Conservation (phyloP, 2,888 invertebrate genomes). For the Shargacucullia verbasci region DNA sequence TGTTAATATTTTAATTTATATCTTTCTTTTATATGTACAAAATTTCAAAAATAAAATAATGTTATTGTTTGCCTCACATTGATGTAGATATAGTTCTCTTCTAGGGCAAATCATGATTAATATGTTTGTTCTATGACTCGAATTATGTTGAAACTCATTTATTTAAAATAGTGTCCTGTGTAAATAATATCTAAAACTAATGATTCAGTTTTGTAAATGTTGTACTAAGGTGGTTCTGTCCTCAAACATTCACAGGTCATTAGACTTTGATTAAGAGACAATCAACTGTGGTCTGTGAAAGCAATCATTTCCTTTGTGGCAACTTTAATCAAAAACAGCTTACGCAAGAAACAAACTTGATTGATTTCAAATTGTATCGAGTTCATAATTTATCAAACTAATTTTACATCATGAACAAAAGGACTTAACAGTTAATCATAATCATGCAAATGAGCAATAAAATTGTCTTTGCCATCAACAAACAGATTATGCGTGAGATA, state of each 20-base stretch:
- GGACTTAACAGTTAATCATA: constrained; percentile 6
- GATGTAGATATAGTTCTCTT: background rate
- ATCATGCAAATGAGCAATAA: constrained; percentile 13
- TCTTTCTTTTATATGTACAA: too few species aligned
- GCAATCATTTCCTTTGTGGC: constrained; percentile 53
- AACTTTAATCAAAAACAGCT: constrained; percentile 43
- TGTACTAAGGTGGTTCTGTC: constrained; percentile 42
- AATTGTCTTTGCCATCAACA: constrained; percentile 22
- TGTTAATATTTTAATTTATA: too few species aligned
- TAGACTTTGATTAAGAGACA: constrained; percentile 53
- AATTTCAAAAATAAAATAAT: too few species aligned
- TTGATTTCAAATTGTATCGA: constrained; percentile 28
- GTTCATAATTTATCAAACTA: background rate
- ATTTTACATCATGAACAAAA: constrained; percentile 5
- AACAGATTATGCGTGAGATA: constrained; percentile 19
- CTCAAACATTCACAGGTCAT: constrained; percentile 48
- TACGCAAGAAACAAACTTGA: constrained; percentile 26
- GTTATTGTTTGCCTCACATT: too few species aligned
- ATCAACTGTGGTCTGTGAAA: constrained; percentile 60
- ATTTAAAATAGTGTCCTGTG: constrained; percentile 24
- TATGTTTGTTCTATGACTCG: constrained; percentile 24
- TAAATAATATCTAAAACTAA: constrained; percentile 24
- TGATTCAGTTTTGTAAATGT: constrained; percentile 49
- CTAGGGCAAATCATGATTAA: constrained; percentile 11
- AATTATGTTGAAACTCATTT: constrained; percentile 23